Evolutionary conservation across 2,888 invertebrate genomes (phyloP).

Genomic region (Drosophila barbarae): DNA sequence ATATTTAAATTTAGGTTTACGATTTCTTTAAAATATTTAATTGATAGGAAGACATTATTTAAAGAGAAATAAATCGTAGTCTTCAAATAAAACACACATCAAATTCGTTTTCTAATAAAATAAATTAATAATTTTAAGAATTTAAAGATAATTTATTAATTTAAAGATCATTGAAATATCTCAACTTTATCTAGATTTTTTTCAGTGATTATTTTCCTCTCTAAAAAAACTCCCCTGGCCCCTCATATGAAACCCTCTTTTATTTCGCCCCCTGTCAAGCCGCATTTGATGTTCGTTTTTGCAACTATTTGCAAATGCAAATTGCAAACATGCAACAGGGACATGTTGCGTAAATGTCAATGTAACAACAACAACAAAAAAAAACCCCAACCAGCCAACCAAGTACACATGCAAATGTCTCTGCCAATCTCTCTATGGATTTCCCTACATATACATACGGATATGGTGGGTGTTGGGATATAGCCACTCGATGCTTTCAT

Average conservation of each 20-base stretch:
- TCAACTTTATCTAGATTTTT: not conserved
- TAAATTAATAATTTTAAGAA: not conserved
- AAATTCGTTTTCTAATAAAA: not conserved
- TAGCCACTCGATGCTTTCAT: slow-evolving; percentile 51
- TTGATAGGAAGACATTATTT: not conserved
- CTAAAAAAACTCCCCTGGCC: not conserved
- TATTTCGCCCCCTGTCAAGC: slow-evolving; percentile 36
- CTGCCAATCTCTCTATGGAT: slow-evolving; percentile 22
- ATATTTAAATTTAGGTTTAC: not conserved
- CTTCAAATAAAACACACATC: not conserved
- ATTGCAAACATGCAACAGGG: slow-evolving; percentile 75
- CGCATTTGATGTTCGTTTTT: slow-evolving; percentile 74
- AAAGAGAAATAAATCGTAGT: too few species aligned
- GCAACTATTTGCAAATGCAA: slow-evolving; percentile 75
- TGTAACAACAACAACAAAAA: slow-evolving; percentile 41
- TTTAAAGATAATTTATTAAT: not conserved
- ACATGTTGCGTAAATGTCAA: slow-evolving; percentile 76
- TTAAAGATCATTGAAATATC: not conserved
- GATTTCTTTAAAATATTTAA: not conserved
- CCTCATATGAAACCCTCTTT: not conserved
- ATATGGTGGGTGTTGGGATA: slow-evolving; percentile 16
- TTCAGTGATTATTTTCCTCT: not conserved
- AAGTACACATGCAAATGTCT: slow-evolving; percentile 43
- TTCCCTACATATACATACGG: slow-evolving; percentile 12
- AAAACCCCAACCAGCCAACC: slow-evolving; percentile 15